phyloP scores from a whole-genome alignment of 1,140 invertebrate species.

The Papilio aristodemus region DNA sequence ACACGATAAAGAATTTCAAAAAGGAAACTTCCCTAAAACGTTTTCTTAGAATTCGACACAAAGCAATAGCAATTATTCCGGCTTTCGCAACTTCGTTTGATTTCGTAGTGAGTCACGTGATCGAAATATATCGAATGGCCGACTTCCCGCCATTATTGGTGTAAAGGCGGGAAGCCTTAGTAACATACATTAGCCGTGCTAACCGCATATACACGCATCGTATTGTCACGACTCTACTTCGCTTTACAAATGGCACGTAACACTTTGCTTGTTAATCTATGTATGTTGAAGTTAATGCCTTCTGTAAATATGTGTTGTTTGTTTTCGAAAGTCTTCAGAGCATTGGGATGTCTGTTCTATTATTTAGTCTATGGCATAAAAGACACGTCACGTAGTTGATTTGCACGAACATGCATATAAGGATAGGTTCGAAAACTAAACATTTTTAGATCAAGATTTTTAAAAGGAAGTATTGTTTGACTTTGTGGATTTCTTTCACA shows the following conservation, averaged over 20 bases:
- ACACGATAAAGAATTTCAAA: slow-evolving; percentile 42
- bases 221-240: slow-evolving; percentile 29
- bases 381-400: background rate
- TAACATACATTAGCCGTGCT: slow-evolving; percentile 48
- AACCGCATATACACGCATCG: slow-evolving; percentile 43
- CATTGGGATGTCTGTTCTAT: background rate
- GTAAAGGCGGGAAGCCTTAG: slow-evolving; percentile 53
- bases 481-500: background rate
- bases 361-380: background rate
- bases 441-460: background rate
- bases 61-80: slow-evolving; percentile 44
- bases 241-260: slow-evolving; percentile 27
- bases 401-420: background rate
- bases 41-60: slow-evolving; percentile 42
- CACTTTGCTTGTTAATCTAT: slow-evolving; percentile 16
- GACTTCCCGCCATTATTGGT: slow-evolving; percentile 56
- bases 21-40: background rate
- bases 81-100: slow-evolving; percentile 55
- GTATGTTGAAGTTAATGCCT: slow-evolving; percentile 11
- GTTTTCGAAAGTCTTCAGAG: background rate
- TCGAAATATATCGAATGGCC: slow-evolving; percentile 48
- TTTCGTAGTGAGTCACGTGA: slow-evolving; percentile 58
- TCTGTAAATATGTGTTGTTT: background rate
- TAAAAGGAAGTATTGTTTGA: background rate
- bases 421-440: background rate